Base-by-base conservation (phyloP, 2,797 vertebrate genomes). In the Toxotes lorentzi region DNA sequence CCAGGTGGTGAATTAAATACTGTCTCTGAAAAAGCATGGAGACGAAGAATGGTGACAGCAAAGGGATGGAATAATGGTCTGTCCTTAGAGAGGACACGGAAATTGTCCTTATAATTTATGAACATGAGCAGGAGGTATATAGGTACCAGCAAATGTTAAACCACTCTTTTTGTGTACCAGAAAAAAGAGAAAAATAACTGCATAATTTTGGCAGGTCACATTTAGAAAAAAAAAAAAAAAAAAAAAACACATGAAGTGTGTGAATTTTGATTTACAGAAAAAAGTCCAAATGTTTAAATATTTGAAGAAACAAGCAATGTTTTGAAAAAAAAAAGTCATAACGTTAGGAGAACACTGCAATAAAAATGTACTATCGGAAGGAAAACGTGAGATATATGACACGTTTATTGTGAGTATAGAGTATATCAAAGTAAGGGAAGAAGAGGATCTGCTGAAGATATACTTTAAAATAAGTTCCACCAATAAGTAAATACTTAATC, bases 1-100 rank as follows among this genome's bases (percentile, higher is more conserved):
- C 12, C 54, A 53, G 32, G 30, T 32, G 45, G 23, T 72, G 19
- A 73, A 64, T 76, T 40, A 30, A 73, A 75, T 48, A 38, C 2
- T 43, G 35, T 50, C 17, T 19, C 7, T 24, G 4, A 47, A 80
- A 40, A 70, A 65, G 16, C 13, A 70, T 9, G 12, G 10, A 69
- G 17, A 81, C 0, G 0, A 64, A 48, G 14, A 35, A 13, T 30
- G 6, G 32, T 17, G 4, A 60, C 6, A 32, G n/a, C 10, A 61
- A 43, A 16, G 50, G 62, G 43, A 16, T 21, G n/a, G 34, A 56
- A 21, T 24, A 45, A 45, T 32, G 13, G 8, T 30, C 27, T 30
- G 27, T 41, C 12, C 11, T 32, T 23, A 8, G 7, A 59, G 30
- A 43, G 56, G 2, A 19, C 7, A 58, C 30, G 24, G 5, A 4